Base-by-base conservation (phyloP, 2,888 invertebrate genomes). In the Chydorus sphaericus region DNA sequence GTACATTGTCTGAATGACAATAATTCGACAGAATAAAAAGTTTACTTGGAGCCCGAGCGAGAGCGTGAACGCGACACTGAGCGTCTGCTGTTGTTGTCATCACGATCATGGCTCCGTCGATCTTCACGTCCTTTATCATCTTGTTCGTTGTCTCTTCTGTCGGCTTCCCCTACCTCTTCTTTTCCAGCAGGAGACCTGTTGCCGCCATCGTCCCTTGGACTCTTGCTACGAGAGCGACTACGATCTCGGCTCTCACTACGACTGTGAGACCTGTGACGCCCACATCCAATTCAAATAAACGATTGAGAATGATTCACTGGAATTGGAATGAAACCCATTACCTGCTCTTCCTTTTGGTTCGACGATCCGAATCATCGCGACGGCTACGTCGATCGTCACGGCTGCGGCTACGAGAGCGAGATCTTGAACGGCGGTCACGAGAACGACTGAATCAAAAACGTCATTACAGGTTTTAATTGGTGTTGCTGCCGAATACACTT, bases 161-260 rank as follows among this genome's bases (percentile, higher is more conserved):
- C 59, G 57, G 23, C 23, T 6, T 44, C 44, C 23, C 16, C 44
- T 44, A 28, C 26, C 11, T 44, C 44, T 44, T 44, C 44, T 44
- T 44, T 44, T 7, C 10, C 44, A 4, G n/a, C 33, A 29, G 33
- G 50, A 16, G 31, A 26, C 16, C 33, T 36, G 26, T 36, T 31
- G 20, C 23, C 52, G 23, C 11, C 52, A 18, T 36, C 33, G 3
- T 52, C 52, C 3, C 36, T 54, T 28, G 10, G 55, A 55, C 56
- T 60, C 57, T 58, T 60, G 56, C 56, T 58, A 39, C 79, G 78
- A 4, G 81, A 81, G 58, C 83, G 80, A 39, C 62, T 58, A 29
- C 59, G 58, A 44, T 57, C 55, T 2, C 58, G 54, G 44, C 57
- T 58, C 29, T 38, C 55, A 29, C 48, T 58, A 37, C 73, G 72